phyloP scores from a whole-genome alignment of 2,113 vertebrate genomes.

The Anarhynchus alexandrinus region DNA sequence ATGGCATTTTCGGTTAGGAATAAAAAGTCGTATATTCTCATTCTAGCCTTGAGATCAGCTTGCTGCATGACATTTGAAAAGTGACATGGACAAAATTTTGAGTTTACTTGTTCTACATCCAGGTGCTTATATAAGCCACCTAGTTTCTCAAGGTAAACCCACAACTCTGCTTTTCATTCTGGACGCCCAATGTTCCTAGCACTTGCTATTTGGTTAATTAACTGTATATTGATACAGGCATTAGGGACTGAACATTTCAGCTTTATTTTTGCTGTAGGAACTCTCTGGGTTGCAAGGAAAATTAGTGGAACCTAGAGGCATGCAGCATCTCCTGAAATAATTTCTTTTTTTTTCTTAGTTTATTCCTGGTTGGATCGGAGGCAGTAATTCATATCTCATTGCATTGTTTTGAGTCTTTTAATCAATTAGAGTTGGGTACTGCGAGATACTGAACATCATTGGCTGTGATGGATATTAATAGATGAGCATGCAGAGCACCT shows the following conservation, averaged over 20 bases:
- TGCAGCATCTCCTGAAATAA: background rate
- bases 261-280: background rate
- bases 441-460: fast-evolving
- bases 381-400: background rate
- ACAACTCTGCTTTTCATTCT: background rate
- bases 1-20: background rate
- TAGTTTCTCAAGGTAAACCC: background rate
- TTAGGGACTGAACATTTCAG: background rate
- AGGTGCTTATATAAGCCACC: background rate
- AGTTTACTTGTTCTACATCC: background rate
- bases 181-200: background rate
- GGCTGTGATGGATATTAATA: background rate
- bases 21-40: background rate
- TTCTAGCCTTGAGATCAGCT: background rate
- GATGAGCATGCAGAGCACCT: background rate
- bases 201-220: background rate
- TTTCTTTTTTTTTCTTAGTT: background rate
- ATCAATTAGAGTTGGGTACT: background rate
- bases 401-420: background rate
- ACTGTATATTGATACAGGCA: background rate
- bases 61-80: background rate
- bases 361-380: background rate
- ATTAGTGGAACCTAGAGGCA: background rate
- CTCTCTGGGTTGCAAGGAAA: background rate
- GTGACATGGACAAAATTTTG: background rate